Evolutionary conservation across 2,888 invertebrate genomes (phyloP), one percentile per base, ranked within the genome.

Genomic region (Caenorhabditis angaria): DNA sequence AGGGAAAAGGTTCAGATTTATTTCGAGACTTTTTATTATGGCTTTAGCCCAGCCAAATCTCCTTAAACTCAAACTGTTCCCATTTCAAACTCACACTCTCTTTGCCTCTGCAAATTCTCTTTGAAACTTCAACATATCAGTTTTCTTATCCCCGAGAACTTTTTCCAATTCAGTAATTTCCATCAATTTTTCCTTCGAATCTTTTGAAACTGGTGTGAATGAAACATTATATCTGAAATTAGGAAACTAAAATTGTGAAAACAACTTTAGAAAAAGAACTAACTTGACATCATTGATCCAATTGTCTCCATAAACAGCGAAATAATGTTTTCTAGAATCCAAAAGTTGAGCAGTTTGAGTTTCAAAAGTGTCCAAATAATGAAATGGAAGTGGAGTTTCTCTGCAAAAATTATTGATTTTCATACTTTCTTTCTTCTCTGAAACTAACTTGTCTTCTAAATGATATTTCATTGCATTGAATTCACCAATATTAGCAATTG

Each of bases 271-370:
- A 18, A 41, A 10, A 14, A 12, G 14, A n/a, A 41, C 41, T 41
- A 3, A 41, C 41, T 81, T 86, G 53, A 76, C 87, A 47, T 81
- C 80, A 58, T 83, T 82, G 22, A 87, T 69, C 83, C 88, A 87
- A 68, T 87, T 87, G 60, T 87, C 88, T n/a, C 88, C 88, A 69
- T 87, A 87, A 28, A 87, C 88, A 61, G 83, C 85, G 20, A 87
- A 70, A 50, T 83, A 70, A 69, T 87, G 87, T 10, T 76, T 73
- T 14, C 85, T 59, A 2, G 75, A 70, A 54, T 88, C 87, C 58
- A 88, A 70, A 22, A 84, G 61, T 32, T 76, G 78, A 25, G 81
- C 80, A 1, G 76, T 75, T 59, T 81, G 77, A n/a, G 80, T 82
- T 64, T 86, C 85, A 14, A 86, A 72, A 2, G 82, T 69, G 61